These are phyloP conservation scores for Apotomis betuletana DNA, from an alignment of 2,888 invertebrate genomes.

Conservation along the genomic window DNA sequence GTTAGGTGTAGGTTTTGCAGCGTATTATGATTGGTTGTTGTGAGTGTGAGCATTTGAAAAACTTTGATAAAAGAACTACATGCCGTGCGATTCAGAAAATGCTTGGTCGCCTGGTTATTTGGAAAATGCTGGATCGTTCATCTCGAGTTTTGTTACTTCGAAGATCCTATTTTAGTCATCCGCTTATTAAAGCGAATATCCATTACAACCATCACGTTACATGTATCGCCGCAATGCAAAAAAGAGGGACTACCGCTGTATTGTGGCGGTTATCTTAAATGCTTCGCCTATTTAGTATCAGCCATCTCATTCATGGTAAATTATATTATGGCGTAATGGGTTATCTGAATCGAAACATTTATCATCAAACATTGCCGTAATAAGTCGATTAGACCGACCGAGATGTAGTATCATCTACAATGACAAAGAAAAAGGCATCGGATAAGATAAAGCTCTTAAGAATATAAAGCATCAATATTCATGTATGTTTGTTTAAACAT, in stretches of 20 bases:
- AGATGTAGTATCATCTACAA: too few relatives aligned
- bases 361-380: not conserved
- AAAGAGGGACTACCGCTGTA: too few relatives aligned
- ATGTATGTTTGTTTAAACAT: too few relatives aligned
- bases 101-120: not conserved
- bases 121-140: not conserved
- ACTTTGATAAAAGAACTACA: too few relatives aligned
- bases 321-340: not conserved
- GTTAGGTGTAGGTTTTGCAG: too few relatives aligned
- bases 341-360: not conserved
- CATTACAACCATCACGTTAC: conserved; percentile 17
- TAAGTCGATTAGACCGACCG: too few relatives aligned
- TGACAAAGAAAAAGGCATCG: too few relatives aligned
- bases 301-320: not conserved
- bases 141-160: not conserved
- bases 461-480: too few relatives aligned
- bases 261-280: too few relatives aligned
- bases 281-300: not conserved
- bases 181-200: conserved; percentile 34
- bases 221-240: not conserved
- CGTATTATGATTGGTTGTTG: too few relatives aligned
- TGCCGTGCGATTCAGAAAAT: not conserved
- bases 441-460: too few relatives aligned
- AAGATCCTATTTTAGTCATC: conserved; percentile 26
- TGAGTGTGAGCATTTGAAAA: too few relatives aligned